Evolutionary conservation across 2,797 vertebrate genomes (phyloP).

Genomic region (Lates japonicus): DNA sequence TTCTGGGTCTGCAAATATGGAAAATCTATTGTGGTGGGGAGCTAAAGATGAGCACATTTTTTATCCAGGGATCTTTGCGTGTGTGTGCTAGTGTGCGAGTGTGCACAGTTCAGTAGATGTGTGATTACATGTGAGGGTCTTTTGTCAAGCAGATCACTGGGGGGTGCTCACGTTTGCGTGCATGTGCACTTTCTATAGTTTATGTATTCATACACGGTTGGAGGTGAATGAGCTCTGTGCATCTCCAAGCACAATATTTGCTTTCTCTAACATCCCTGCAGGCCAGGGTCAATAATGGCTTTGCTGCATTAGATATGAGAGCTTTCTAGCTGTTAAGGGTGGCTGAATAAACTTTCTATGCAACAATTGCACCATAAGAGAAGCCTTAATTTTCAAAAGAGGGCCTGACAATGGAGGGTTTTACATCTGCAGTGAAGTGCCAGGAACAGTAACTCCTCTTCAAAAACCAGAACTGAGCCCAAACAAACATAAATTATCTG

Average conservation of each 20-base stretch:
- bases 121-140: not conserved
- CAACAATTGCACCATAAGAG: conserved; percentile 54
- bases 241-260: not conserved
- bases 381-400: conserved; percentile 57
- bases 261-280: conserved; percentile 5
- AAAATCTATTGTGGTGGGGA: conserved; percentile 55
- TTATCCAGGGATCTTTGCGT: conserved; percentile 7
- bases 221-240: conserved; percentile 12
- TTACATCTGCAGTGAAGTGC: conserved; percentile 58
- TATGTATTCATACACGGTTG: conserved; percentile 4
- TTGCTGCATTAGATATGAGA: conserved; percentile 15
- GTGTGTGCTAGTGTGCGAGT: conserved; percentile 15
- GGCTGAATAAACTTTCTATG: conserved; percentile 54
- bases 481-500: conserved; percentile 74
- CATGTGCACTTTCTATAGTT: conserved; percentile 1
- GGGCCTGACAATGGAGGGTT: conserved; percentile 52
- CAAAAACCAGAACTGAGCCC: conserved; percentile 61
- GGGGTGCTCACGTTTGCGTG: not conserved
- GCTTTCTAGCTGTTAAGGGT: conserved; percentile 5
- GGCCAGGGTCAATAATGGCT: not conserved
- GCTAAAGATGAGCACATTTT: conserved; percentile 43
- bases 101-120: not conserved
- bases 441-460: conserved; percentile 74
- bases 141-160: conserved; percentile 6
- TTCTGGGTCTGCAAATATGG: conserved; percentile 44